Percentiles rank a stretch among this genome's conserved stretches.
Evolutionary conservation across 1,140 invertebrate genomes (phyloP).

Genomic region (Calosoma granatense): DNA sequence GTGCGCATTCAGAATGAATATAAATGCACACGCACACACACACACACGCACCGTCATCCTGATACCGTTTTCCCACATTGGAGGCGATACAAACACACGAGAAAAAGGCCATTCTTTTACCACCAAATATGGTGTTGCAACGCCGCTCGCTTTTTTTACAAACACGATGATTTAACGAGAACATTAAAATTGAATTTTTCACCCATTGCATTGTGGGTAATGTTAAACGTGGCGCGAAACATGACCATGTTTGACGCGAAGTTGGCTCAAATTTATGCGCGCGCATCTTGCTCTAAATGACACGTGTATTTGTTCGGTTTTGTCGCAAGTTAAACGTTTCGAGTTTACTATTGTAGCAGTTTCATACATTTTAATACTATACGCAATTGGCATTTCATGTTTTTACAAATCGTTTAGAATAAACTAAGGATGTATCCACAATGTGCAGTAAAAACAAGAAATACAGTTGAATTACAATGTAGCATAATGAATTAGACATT

Average conservation of each 20-base stretch:
- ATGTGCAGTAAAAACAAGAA: no score
- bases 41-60: neutral
- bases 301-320: no score
- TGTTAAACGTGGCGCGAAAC: neutral
- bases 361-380: no score
- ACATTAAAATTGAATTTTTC: slow-evolving; percentile 5
- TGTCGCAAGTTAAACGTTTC: no score
- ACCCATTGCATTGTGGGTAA: neutral
- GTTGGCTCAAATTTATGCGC: no score
- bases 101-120: neutral
- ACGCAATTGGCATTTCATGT: no score
- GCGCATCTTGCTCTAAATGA: no score
- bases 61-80: neutral
- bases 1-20: neutral
- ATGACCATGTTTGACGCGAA: slow-evolving; percentile 5
- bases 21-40: neutral
- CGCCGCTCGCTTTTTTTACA: neutral
- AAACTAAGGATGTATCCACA: no score
- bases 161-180: neutral
- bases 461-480: no score
- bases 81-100: neutral
- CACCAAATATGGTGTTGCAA: neutral
- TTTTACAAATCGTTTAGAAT: no score
- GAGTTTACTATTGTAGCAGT: no score
- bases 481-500: no score